Evolutionary conservation across 1,140 invertebrate species (phyloP).

Genomic region (Drosophila nannoptera): DNA sequence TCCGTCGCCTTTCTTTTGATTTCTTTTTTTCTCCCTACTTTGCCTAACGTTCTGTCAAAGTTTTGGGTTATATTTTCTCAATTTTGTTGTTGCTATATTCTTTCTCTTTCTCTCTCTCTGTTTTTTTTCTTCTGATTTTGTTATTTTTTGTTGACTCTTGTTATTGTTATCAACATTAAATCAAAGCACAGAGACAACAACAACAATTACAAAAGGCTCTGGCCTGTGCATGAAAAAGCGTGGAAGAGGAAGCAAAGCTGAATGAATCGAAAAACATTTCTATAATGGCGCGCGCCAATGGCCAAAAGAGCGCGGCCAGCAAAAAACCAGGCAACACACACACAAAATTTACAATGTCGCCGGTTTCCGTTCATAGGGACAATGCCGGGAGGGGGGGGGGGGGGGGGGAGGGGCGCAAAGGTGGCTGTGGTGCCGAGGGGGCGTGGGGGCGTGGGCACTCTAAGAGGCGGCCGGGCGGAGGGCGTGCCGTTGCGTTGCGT

Average conservation of each 20-base stretch:
- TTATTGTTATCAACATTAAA: constrained; percentile 78
- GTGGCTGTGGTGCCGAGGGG: not conserved
- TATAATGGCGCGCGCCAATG: constrained; percentile 33
- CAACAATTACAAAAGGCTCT: constrained; percentile 73
- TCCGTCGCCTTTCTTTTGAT: not conserved
- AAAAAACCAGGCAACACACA: constrained; percentile 51
- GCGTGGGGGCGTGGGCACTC: constrained; percentile 3
- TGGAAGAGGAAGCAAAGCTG: constrained; percentile 6
- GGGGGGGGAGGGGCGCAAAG: not conserved
- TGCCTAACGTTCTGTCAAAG: constrained; percentile 47
- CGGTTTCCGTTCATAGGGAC: constrained; percentile 58
- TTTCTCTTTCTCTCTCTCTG: too few species aligned
- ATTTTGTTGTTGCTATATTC: too few species aligned
- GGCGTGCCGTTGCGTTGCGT: constrained; percentile 41
- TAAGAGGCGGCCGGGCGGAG: constrained; percentile 21
- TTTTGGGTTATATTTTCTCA: constrained; percentile 61
- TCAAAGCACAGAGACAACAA: constrained; percentile 76
- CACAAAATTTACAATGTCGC: constrained; percentile 73
- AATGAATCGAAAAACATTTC: constrained; percentile 48
- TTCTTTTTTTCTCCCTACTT: constrained; percentile 11
- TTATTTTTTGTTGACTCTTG: constrained; percentile 44
- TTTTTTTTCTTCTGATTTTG: too few species aligned
- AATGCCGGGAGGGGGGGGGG: not conserved
- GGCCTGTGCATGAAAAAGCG: constrained; percentile 23
- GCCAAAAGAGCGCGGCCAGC: constrained; percentile 29